Evolutionary conservation across 2,888 invertebrate species (phyloP).

Genomic region (Coecobrya sp.): DNA sequence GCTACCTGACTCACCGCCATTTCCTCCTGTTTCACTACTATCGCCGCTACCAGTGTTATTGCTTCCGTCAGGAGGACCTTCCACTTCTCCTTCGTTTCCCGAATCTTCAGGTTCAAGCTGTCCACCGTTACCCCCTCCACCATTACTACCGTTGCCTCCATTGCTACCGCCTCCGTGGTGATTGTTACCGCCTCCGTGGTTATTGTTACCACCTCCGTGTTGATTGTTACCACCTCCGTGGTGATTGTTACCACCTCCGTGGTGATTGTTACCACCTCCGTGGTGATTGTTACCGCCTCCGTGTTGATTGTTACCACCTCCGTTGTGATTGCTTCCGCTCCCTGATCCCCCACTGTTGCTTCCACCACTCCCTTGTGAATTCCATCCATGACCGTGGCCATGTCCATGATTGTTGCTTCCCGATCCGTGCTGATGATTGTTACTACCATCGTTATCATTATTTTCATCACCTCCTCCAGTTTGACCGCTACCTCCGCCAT

Average conservation of each 20-base stretch:
- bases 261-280: not conserved
- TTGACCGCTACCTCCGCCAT: slow-evolving; percentile 6
- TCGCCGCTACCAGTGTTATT: not conserved
- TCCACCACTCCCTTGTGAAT: not conserved
- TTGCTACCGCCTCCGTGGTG: not conserved
- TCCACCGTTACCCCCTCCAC: not conserved
- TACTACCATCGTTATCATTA: not conserved
- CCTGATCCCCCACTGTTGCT: not conserved
- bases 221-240: slow-evolving; percentile 3
- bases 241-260: not conserved
- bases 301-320: slow-evolving; percentile 16
- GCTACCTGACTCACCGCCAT: not conserved
- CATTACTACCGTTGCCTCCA: not conserved
- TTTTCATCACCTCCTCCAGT: not conserved
- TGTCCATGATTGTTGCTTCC: not conserved
- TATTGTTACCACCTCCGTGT: not conserved
- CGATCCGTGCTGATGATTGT: not conserved
- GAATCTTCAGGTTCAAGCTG: not conserved
- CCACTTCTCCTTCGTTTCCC: not conserved
- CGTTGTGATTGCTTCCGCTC: not conserved
- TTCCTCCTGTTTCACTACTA: slow-evolving; percentile 21
- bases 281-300: not conserved
- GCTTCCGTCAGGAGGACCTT: not conserved
- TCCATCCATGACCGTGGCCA: not conserved
- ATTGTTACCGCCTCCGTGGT: slow-evolving; percentile 13